Conservation (phyloP, 2,888 invertebrate species). For the Digitonthophagus gazella region DNA sequence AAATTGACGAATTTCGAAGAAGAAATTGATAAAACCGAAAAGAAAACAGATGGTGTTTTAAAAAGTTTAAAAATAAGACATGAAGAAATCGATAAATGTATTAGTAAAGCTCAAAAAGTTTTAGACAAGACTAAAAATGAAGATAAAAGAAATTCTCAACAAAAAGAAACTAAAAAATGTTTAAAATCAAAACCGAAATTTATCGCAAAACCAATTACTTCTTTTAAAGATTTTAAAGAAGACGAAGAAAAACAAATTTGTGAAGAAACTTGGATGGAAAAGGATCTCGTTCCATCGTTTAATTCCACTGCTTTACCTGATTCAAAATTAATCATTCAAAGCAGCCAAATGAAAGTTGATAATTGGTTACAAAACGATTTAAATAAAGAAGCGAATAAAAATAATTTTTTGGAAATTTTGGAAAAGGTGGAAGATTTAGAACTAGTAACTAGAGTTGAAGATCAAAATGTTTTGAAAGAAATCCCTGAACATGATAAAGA, state of each 20-base stretch:
- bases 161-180: conserved; percentile 26
- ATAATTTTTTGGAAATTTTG: conserved; percentile 40
- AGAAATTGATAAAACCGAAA: conserved; percentile 24
- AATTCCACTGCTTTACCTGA: not conserved
- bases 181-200: conserved; percentile 31
- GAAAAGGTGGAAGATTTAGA: conserved; percentile 36
- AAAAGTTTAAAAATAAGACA: conserved; percentile 31
- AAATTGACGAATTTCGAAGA: conserved; percentile 25
- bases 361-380: conserved; percentile 14
- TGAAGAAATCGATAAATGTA: conserved; percentile 30
- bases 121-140: conserved; percentile 28
- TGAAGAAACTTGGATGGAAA: conserved; percentile 43
- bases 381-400: not conserved
- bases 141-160: conserved; percentile 22
- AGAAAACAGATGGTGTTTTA: conserved; percentile 29
- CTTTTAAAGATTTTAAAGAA: conserved; percentile 31
- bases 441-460: conserved; percentile 14
- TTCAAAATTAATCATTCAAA: not conserved
- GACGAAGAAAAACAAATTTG: conserved; percentile 24
- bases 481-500: conserved; percentile 35
- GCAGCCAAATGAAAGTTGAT: conserved; percentile 13
- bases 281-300: conserved; percentile 1
- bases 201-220: conserved; percentile 32
- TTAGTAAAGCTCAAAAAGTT: conserved; percentile 27
- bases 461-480: conserved; percentile 10